A percentile compares a stretch with the other conserved stretches of the same genome.
phyloP scores from a whole-genome alignment of 2,888 invertebrate genomes.

The Germaria angustata region DNA sequence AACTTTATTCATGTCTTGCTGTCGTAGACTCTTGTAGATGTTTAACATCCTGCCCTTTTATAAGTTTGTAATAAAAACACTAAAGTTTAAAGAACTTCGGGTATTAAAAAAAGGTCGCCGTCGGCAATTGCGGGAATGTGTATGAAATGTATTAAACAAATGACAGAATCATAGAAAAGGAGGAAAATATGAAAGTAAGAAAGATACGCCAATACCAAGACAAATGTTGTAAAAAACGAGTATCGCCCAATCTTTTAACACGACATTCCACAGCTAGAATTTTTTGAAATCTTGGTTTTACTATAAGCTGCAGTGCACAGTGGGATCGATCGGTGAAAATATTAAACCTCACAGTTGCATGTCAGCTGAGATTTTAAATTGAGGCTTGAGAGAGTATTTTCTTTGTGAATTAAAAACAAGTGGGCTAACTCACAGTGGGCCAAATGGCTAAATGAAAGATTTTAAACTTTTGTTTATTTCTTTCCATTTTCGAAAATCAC shows the following conservation, averaged over 20 bases:
- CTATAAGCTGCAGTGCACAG: not conserved
- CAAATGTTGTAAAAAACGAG: constrained; percentile 58
- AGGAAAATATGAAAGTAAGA: constrained; percentile 7
- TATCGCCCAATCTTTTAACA: constrained; percentile 26
- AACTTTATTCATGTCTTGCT: not conserved
- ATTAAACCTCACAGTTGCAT: too few relatives aligned
- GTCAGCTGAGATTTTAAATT: too few relatives aligned
- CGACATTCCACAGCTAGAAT: not conserved
- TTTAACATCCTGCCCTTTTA: constrained; percentile 52
- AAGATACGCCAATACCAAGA: constrained; percentile 57
- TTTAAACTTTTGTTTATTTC: too few relatives aligned
- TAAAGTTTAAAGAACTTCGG: constrained; percentile 25
- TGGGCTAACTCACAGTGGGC: too few relatives aligned
- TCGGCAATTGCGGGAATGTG: constrained; percentile 17
- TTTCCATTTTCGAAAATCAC: too few relatives aligned
- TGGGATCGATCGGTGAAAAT: too few relatives aligned
- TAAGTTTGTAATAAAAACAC: constrained; percentile 32
- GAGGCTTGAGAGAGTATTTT: too few relatives aligned
- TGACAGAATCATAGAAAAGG: constrained; percentile 20
- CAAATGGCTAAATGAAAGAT: too few relatives aligned
- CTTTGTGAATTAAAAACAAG: too few relatives aligned
- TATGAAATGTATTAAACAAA: constrained; percentile 52
- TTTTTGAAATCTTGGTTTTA: not conserved
- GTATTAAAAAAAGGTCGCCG: constrained; percentile 52
- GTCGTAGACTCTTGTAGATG: constrained; percentile 30